Evolutionary conservation across 23 tunicate species (phyloP), one percentile per base, ranked within the genome.

Genomic region (Diplosoma virens): DNA sequence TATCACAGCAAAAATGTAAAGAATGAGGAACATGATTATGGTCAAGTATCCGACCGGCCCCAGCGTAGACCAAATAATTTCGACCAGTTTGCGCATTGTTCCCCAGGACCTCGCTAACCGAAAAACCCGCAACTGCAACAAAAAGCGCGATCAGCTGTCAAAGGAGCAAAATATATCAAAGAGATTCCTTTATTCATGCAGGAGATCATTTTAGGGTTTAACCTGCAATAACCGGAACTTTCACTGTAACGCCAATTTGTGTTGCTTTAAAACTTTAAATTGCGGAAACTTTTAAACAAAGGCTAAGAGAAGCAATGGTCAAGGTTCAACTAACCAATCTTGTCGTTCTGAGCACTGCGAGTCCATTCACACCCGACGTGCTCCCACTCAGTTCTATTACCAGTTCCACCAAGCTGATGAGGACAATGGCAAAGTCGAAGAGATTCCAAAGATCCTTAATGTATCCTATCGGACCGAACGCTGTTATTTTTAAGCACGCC

Each of bases 1-100:
- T n/a, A 93, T 86, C 30, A 93, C 98, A 0, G 98, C 98, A 78
- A 93, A 93, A n/a, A 93, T 93, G 79, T 82, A 93, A 16, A 93
- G 85, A 54, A 93, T 84, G 50, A 93, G 74, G 66, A 93, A 93
- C 9, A 93, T 59, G 2, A 93, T 94, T 31, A 93, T 56, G 11
- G 98, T 93, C 7, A 93, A 77, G 60, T 93, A 87, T 1, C 79
- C 73, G 58, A 93, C 98, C 36, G 83, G 89, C 54, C 84, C 73
- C 25, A 93, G 28, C 31, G 90, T 87, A 30, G 68, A 78, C 79
- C 77, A 59, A 54, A 93, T 93, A 55, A 93, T 93, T 25, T 80
- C 11, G 78, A 93, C 78, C 66, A 93, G 74, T 50, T 88, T 89
- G 24, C 73, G 73, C 98, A 93, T 93, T 26, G 98, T 93, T 22